Conservation (phyloP, 2,888 invertebrate species). For the Pilophorus perplexus region DNA sequence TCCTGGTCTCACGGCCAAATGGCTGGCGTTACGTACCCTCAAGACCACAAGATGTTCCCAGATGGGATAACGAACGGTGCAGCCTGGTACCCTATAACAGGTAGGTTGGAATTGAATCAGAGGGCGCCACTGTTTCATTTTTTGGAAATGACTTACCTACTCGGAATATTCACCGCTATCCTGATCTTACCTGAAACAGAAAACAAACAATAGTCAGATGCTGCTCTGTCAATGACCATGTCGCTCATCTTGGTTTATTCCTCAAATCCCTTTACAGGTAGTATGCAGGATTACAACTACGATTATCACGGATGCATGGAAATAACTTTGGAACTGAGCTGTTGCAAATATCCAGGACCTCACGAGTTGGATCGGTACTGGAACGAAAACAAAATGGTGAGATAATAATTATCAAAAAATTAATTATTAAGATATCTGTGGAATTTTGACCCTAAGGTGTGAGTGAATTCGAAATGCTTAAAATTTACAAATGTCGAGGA, state of each 20-base stretch:
- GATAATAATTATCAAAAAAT: neutral
- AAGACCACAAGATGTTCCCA: neutral
- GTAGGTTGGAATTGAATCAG: too few relatives aligned
- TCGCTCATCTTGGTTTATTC: too few relatives aligned
- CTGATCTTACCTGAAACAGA: too few relatives aligned
- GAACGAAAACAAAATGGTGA: constrained; percentile 30
- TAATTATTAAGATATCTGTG: too few relatives aligned
- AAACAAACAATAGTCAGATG: too few relatives aligned
- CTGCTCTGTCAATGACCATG: too few relatives aligned
- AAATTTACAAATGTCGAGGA: too few relatives aligned
- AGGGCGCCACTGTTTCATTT: too few relatives aligned
- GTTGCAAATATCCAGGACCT: constrained; percentile 31
- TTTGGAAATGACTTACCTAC: too few relatives aligned
- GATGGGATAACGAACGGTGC: constrained; percentile 30
- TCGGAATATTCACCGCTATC: too few relatives aligned
- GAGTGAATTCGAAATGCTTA: too few relatives aligned
- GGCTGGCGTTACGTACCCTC: constrained; percentile 3
- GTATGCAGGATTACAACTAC: constrained; percentile 39
- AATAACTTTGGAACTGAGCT: constrained; percentile 30
- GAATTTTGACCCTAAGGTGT: too few relatives aligned
- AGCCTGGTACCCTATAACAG: constrained; percentile 30
- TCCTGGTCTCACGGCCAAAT: constrained; percentile 18
- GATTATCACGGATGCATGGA: constrained; percentile 40
- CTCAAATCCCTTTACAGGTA: constrained; percentile 29
- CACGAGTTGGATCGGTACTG: neutral